A percentile compares a stretch with the other conserved stretches of the same genome.
phyloP scores from a whole-genome alignment of 2,888 invertebrate genomes.

The Drosophila macrothrix region DNA sequence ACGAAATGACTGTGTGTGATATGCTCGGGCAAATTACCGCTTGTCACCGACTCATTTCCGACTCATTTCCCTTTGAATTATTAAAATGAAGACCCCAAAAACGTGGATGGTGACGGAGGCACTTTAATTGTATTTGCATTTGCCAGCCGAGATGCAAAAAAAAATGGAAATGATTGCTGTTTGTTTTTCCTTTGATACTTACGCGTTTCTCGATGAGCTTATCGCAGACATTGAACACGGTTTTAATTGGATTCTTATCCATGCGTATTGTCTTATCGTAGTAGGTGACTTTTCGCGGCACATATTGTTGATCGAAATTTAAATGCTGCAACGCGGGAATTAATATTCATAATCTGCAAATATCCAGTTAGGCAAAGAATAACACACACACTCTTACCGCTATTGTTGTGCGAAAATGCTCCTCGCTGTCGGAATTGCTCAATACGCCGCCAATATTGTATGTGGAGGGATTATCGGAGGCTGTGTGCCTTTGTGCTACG shows the following conservation, averaged over 20 bases:
- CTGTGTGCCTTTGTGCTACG: constrained; percentile 74
- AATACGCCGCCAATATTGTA: constrained; percentile 97
- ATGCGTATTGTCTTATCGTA: constrained; percentile 95
- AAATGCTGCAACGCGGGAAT: constrained; percentile 88
- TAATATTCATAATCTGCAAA: constrained; percentile 2
- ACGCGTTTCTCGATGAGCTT: constrained; percentile 94
- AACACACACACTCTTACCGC: constrained; percentile 87
- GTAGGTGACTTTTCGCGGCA: constrained; percentile 93
- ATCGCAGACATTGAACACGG: constrained; percentile 96
- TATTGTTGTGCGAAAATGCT: constrained; percentile 93
- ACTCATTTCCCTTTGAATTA: constrained; percentile 74
- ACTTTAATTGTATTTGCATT: constrained; percentile 57
- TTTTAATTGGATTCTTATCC: constrained; percentile 97
- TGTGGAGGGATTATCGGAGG: constrained; percentile 87
- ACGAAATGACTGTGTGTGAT: constrained; percentile 39
- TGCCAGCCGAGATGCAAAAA: constrained; percentile 9
- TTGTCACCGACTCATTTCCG: constrained; percentile 73
- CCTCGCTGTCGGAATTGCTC: constrained; percentile 92
- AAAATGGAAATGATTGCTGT: background rate
- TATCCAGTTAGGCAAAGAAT: constrained; percentile 48
- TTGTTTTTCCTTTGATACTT: constrained; percentile 80
- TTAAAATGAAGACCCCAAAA: constrained; percentile 56
- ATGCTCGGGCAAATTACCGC: constrained; percentile 68
- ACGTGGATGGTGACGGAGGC: constrained; percentile 8
- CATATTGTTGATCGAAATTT: constrained; percentile 93